A percentile compares a stretch with the other conserved stretches of the same genome.
phyloP scores from a whole-genome alignment of 2,888 invertebrate genomes.

The Lomographa bimaculata region DNA sequence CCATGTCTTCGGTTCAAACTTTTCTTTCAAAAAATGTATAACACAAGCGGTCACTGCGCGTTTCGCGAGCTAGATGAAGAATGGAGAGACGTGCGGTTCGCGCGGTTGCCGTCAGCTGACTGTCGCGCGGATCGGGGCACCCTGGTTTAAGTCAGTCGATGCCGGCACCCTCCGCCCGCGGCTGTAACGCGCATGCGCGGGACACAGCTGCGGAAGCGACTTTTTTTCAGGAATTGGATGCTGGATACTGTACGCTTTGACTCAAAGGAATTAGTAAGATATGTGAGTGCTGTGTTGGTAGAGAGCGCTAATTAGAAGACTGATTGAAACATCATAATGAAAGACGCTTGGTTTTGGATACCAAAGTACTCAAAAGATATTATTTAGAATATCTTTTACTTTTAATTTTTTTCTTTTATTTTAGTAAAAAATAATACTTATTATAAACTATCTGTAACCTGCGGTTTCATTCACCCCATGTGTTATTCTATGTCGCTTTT shows the following conservation, averaged over 20 bases:
- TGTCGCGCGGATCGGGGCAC: conserved; percentile 73
- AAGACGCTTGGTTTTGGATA: background rate
- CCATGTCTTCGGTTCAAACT: conserved; percentile 84
- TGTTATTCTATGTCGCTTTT: too few species aligned
- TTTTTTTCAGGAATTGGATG: conserved; percentile 31
- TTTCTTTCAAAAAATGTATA: conserved; percentile 39
- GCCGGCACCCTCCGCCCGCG: conserved; percentile 75
- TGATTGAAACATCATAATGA: background rate
- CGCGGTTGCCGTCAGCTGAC: conserved; percentile 76
- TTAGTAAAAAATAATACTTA: too few species aligned
- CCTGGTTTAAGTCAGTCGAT: conserved; percentile 80
- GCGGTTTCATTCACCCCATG: too few species aligned
- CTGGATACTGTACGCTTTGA: conserved; percentile 22
- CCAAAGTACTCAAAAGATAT: too few species aligned
- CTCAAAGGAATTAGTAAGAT: conserved; percentile 2
- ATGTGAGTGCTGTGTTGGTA: background rate
- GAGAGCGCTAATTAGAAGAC: background rate
- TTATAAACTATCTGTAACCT: too few species aligned
- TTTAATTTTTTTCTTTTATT: too few species aligned
- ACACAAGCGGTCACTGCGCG: conserved; percentile 59
- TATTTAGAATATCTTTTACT: too few species aligned
- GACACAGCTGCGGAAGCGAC: conserved; percentile 37
- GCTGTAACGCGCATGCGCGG: conserved; percentile 67
- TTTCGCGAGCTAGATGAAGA: conserved; percentile 34
- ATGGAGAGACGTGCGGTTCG: conserved; percentile 52